These are phyloP conservation scores for Stratiomys singularior DNA, from an alignment of 2,888 invertebrate genomes.

Conservation along the genomic window DNA sequence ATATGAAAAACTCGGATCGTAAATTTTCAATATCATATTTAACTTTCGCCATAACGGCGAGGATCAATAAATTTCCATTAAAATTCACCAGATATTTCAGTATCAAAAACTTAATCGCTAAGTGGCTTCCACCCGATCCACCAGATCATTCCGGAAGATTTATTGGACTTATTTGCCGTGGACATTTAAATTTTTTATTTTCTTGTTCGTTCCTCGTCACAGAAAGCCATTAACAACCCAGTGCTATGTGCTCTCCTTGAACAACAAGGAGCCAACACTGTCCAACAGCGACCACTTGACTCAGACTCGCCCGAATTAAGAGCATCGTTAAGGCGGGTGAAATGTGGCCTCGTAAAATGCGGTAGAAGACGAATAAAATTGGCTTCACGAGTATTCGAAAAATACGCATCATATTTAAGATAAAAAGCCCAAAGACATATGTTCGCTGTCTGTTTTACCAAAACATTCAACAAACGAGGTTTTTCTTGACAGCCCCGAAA, in stretches of 20 bases:
- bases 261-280: background rate
- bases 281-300: constrained; percentile 1
- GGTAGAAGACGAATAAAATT: constrained; percentile 32
- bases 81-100: constrained; percentile 19
- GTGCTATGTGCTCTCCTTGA: background rate
- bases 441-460: constrained; percentile 13
- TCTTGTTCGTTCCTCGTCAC: background rate
- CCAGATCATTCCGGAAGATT: constrained; percentile 9
- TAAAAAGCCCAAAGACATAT: background rate
- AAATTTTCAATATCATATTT: background rate
- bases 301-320: constrained; percentile 3
- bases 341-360: constrained; percentile 35
- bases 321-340: constrained; percentile 13
- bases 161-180: constrained; percentile 24
- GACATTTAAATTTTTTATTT: constrained; percentile 20
- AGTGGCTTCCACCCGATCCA: constrained; percentile 9
- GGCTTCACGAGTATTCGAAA: constrained; percentile 18
- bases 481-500: background rate
- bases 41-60: background rate
- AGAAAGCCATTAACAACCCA: constrained; percentile 26
- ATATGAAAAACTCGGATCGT: background rate
- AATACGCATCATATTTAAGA: background rate
- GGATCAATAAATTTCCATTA: constrained; percentile 23
- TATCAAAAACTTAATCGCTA: constrained; percentile 1
- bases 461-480: constrained; percentile 5